Evolutionary conservation across 1,140 invertebrate species (phyloP), one percentile per base, ranked within the genome.

Genomic region (Parapsyche elsis): DNA sequence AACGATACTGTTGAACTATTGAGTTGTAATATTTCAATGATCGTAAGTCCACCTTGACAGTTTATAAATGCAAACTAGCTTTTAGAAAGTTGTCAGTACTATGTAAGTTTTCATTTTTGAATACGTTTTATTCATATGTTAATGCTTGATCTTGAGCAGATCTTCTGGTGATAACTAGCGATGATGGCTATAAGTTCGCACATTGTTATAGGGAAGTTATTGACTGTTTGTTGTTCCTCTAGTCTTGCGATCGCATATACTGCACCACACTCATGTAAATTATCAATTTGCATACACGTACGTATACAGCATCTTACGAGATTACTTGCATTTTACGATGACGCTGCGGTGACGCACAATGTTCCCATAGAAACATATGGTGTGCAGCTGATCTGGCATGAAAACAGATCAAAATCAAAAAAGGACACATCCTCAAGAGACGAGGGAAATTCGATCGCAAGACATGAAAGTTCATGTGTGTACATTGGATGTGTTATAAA

Each of bases 261-360:
- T n/a, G n/a, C n/a, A n/a, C n/a, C n/a, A n/a, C n/a, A 73, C 10
- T 73, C 71, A 46, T 73, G 71, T 45, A 73, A 73, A 73, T 73
- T 73, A 73, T 73, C 30, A 73, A 73, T 73, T 73, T 73, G 71
- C 38, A 73, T 73, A 73, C 26, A 5, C 5, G 45, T 67, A 21
- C 46, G 16, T 73, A 45, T 49, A 23, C 44, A 53, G 24, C 23
- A 67, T 67, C 23, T 24, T 67, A 12, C 5, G 64, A 26, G 64
- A 67, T 67, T 23, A 26, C 49, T 53, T 67, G 64, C 64, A 67
- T 23, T 67, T 67, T 23, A 53, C 49, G 7, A 7, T 38, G n/a
- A 46, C 45, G 45, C 45, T 46, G 12, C 45, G 45, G 24, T 67
- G 24, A 67, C 9, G 24, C 21, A 26, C 64, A 7, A 53, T 67